Evolutionary conservation across 2,113 vertebrate genomes (phyloP), one percentile per base, ranked within the genome.

Genomic region (Puffinus mauretanicus): DNA sequence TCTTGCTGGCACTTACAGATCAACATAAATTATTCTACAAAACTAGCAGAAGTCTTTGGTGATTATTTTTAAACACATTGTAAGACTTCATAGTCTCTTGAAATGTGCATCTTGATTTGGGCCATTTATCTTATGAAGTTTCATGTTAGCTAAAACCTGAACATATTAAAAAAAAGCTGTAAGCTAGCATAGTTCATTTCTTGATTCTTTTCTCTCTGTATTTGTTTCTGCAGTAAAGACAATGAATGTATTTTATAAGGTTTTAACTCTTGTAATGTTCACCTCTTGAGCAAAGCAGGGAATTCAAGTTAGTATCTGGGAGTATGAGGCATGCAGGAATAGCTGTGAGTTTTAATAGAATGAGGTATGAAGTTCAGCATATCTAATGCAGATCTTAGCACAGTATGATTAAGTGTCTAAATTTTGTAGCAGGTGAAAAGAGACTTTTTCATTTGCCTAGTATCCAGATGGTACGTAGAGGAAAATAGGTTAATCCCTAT

Each of bases 401-500:
- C 77, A 87, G 17, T 75, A 60, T 71, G 70, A 95, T 84, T 85
- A 94, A 90, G 65, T 64, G 44, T 89, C 70, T 85, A 65, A 90
- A 93, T 90, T 87, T 40, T 94, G 57, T 83, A 94, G 66, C 75
- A 94, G 81, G 93, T 96, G 88, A 91, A 95, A 91, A 90, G 21
- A 61, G 87, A 44, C 54, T 69, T 93, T 95, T 92, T 95, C 18
- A 82, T 96, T 96, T 94, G 65, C 71, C 20, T 69, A 66, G 32
- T 80, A 62, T 91, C 93, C 96, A 96, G 96, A 97, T 96, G 96
- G 90, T 46, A 70, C 75, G 57, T 32, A 29, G 58, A 57, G 16
- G 49, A 95, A 96, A 96, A 95, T 82, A 94, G 96, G 93, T 94
- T 96, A 97, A 97, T 96, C 87, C 90, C 93, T 90, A 62, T 97